Evolutionary conservation across 1,140 invertebrate genomes (phyloP).

Genomic region (Aphis gossypii): DNA sequence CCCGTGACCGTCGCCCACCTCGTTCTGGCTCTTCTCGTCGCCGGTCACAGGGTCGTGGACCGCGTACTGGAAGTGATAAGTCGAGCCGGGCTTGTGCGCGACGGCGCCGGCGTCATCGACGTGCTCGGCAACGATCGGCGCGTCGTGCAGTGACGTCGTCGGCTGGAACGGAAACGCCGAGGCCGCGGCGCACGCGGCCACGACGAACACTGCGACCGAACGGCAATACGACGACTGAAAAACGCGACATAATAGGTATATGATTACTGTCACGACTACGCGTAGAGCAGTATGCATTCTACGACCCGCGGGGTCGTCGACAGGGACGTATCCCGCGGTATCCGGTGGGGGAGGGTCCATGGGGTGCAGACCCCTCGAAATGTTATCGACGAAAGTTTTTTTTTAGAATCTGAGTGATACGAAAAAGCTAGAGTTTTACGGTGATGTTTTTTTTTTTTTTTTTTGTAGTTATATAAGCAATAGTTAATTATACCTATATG

Average conservation of each 20-base stretch:
- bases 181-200: not conserved
- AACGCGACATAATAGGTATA: not conserved
- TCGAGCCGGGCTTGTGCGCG: slow-evolving; percentile 59
- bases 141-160: not conserved
- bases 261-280: no score
- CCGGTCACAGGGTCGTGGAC: slow-evolving; percentile 69
- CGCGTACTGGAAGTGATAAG: slow-evolving; percentile 67
- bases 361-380: no score
- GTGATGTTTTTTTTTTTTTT: no score
- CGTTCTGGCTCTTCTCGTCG: slow-evolving; percentile 70
- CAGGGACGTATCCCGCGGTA: no score
- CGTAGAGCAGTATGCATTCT: no score
- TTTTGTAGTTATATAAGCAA: no score
- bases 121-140: slow-evolving; percentile 59
- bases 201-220: not conserved
- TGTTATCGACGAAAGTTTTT: no score
- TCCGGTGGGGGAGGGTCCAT: no score
- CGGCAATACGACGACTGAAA: not conserved
- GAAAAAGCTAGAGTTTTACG: no score
- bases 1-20: slow-evolving; percentile 69
- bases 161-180: not conserved
- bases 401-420: no score
- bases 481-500: no score
- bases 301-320: no score
- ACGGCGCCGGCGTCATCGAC: slow-evolving; percentile 62